These are phyloP conservation scores for Melipona quadrifasciata DNA, from an alignment of 1,140 invertebrate species.

Conservation along the genomic window DNA sequence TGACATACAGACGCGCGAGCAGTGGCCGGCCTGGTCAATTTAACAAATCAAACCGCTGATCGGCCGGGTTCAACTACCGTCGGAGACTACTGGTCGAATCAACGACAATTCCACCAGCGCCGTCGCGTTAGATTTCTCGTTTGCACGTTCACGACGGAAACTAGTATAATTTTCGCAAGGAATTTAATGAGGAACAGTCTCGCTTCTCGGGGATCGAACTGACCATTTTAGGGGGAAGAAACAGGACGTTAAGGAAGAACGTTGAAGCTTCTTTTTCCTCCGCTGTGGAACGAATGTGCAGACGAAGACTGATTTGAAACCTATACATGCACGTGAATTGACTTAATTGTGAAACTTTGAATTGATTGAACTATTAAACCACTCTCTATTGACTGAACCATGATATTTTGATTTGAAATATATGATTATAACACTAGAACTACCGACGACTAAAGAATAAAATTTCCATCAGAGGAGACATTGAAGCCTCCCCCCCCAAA, in stretches of 20 bases:
- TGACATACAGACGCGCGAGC: conserved; percentile 1
- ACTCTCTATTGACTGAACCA: too few species aligned
- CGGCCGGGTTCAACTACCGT: conserved; percentile 73
- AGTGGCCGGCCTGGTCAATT: conserved; percentile 56
- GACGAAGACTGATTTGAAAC: not conserved
- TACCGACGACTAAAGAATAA: not conserved
- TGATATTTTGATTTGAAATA: not conserved
- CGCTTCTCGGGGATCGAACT: too few species aligned
- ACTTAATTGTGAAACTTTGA: too few species aligned
- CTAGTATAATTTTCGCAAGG: not conserved
- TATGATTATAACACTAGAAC: not conserved
- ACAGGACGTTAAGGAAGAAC: not conserved
- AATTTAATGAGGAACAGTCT: too few species aligned
- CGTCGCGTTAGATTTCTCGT: conserved; percentile 27
- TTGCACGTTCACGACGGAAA: not conserved
- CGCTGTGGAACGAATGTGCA: not conserved
- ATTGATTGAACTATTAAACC: too few species aligned
- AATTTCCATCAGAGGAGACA: too few species aligned
- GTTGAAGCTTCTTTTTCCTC: not conserved
- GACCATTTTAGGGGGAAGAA: too few species aligned
- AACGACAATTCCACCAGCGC: conserved; percentile 39
- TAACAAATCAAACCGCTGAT: conserved; percentile 64
- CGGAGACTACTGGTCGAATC: conserved; percentile 57
- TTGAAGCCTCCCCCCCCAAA: too few species aligned
- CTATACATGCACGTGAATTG: not conserved